Evolutionary conservation across 2,113 vertebrate genomes (phyloP).

Genomic region (Thomomys bottae): DNA sequence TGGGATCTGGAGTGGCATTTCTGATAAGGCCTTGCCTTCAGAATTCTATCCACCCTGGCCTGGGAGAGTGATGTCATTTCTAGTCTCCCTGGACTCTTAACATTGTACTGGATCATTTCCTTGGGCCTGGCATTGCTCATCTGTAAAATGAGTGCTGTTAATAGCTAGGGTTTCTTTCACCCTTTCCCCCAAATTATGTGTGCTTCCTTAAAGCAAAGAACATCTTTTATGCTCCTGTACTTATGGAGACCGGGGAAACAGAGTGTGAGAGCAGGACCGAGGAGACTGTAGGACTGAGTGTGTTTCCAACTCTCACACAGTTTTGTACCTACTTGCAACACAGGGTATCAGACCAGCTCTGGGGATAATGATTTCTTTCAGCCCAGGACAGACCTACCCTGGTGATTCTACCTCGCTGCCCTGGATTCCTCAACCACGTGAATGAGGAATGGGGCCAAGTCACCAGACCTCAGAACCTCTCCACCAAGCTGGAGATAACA

Average conservation of each 20-base stretch:
- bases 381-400: constrained; percentile 33
- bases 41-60: neutral
- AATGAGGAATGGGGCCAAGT: constrained; percentile 27
- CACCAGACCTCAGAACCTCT: constrained; percentile 3
- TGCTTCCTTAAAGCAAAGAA: constrained; percentile 34
- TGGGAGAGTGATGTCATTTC: neutral
- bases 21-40: neutral
- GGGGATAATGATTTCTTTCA: constrained; percentile 73
- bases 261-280: neutral
- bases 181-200: neutral
- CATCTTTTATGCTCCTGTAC: neutral
- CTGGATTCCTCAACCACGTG: neutral
- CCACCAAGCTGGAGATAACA: neutral
- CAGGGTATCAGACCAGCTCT: constrained; percentile 23
- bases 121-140: neutral
- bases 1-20: constrained; percentile 1
- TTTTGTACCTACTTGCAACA: constrained; percentile 50
- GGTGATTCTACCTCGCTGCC: constrained; percentile 50
- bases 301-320: constrained; percentile 36
- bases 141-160: constrained; percentile 5
- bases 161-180: constrained; percentile 5
- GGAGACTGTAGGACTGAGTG: constrained; percentile 59
- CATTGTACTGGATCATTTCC: neutral
- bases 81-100: neutral
- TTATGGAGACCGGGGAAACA: too few species aligned